A percentile compares a stretch with the other conserved stretches of the same genome.
Evolutionary conservation across 2,113 vertebrate species (phyloP).

Genomic region (Oncorhynchus gorbuscha): DNA sequence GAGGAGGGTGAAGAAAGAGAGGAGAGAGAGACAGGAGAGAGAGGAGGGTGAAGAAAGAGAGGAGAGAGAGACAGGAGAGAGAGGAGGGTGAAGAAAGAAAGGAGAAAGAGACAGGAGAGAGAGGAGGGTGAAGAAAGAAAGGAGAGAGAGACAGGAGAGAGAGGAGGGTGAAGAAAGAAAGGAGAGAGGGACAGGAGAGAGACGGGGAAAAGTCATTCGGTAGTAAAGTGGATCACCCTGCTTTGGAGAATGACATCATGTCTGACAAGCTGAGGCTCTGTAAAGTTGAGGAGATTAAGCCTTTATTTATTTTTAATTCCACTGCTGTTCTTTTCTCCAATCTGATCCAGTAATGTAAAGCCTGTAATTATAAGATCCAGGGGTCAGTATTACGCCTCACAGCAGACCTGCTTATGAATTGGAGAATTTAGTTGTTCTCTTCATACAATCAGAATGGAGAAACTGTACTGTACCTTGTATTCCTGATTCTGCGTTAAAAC

Average conservation of each 20-base stretch:
- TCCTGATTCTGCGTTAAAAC: too few species aligned
- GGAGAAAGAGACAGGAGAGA: slow-evolving; percentile 60
- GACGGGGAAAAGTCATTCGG: slow-evolving; percentile 69
- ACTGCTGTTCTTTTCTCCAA: slow-evolving; percentile 65
- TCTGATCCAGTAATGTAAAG: slow-evolving; percentile 59
- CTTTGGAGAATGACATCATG: slow-evolving; percentile 76
- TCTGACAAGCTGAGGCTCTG: slow-evolving; percentile 73
- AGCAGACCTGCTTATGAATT: neutral
- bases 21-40: slow-evolving; percentile 59
- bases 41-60: neutral
- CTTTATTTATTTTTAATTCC: slow-evolving; percentile 62
- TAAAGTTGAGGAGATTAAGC: slow-evolving; percentile 69
- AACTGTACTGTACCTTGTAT: too few species aligned
- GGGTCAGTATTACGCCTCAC: slow-evolving; percentile 20
- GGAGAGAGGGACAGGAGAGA: slow-evolving; percentile 59
- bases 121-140: too few species aligned
- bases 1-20: too few species aligned
- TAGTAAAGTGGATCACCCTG: slow-evolving; percentile 79
- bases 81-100: too few species aligned
- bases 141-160: too few species aligned
- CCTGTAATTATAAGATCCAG: slow-evolving; percentile 50
- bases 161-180: too few species aligned
- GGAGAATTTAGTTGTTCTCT: neutral
- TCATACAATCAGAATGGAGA: too few species aligned
- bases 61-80: slow-evolving; percentile 43